A percentile compares a stretch with the other conserved stretches of the same genome.
These are phyloP conservation scores for Lethrus apterus DNA, from an alignment of 1,140 invertebrate species.

Conservation along the genomic window DNA sequence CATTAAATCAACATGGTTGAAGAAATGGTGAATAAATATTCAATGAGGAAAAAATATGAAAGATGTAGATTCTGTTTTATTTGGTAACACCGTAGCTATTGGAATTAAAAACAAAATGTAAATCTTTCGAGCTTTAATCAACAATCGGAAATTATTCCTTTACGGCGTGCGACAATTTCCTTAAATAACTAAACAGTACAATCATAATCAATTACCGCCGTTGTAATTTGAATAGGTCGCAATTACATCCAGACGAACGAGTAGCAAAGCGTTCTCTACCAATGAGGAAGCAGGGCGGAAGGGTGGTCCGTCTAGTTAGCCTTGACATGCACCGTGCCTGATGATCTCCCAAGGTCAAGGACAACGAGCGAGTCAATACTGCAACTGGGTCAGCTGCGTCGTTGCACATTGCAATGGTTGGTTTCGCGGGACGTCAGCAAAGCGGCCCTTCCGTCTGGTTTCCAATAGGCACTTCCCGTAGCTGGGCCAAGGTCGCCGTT, in stretches of 20 bases:
- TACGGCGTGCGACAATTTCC: neutral
- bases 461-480: conserved; percentile 3
- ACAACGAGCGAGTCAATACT: conserved; percentile 12
- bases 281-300: conserved; percentile 7
- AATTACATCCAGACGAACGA: conserved; percentile 1
- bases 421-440: neutral
- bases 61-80: too few species aligned
- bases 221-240: neutral
- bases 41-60: too few species aligned
- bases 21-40: too few species aligned
- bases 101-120: conserved; percentile 3
- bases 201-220: too few species aligned
- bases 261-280: neutral
- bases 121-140: neutral
- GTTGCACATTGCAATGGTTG: neutral
- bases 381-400: conserved; percentile 11
- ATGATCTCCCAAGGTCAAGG: conserved; percentile 9
- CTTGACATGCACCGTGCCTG: conserved; percentile 5
- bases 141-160: neutral
- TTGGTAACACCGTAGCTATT: too few species aligned
- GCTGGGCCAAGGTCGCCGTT: too few species aligned
- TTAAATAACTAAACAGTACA: too few species aligned
- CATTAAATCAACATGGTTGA: too few species aligned
- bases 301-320: conserved; percentile 6
- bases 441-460: conserved; percentile 2